Percentiles rank a stretch among this genome's conserved stretches.
These are phyloP conservation scores for Gallinago stenura DNA, from an alignment of 2,797 vertebrate genomes.

Conservation along the genomic window DNA sequence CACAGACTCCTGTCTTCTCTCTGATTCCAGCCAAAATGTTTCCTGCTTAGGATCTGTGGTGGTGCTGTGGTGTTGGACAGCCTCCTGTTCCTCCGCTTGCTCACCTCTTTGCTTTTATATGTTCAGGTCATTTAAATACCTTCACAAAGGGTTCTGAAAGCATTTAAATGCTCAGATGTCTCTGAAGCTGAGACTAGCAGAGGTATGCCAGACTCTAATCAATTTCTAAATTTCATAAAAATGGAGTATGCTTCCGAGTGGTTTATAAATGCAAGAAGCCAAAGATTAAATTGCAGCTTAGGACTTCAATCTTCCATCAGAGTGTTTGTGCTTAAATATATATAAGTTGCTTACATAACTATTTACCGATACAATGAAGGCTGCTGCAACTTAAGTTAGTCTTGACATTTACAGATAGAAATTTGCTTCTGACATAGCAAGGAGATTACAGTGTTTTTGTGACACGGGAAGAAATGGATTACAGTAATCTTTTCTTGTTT, in stretches of 20 bases:
- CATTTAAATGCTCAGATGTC: not conserved
- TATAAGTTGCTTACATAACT: not conserved
- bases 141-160: not conserved
- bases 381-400: not conserved
- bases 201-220: not conserved
- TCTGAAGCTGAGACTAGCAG: not conserved
- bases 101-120: not conserved
- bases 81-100: not conserved
- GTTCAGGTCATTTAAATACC: not conserved
- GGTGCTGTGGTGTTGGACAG: not conserved
- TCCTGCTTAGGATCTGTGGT: not conserved
- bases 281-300: not conserved
- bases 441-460: slow-evolving; percentile 35
- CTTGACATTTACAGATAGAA: slow-evolving; percentile 17
- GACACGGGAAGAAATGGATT: slow-evolving; percentile 45
- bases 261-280: not conserved
- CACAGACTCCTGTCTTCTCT: not conserved
- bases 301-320: not conserved
- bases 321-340: not conserved
- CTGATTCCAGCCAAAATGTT: not conserved
- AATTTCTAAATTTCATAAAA: not conserved
- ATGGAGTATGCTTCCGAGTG: not conserved
- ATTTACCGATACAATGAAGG: not conserved
- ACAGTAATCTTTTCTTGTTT: slow-evolving; percentile 45
- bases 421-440: slow-evolving; percentile 27